Percentiles rank a stretch among this genome's conserved stretches.
Evolutionary conservation across 2,888 invertebrate species (phyloP).

Genomic region (Nomada hirtipes): DNA sequence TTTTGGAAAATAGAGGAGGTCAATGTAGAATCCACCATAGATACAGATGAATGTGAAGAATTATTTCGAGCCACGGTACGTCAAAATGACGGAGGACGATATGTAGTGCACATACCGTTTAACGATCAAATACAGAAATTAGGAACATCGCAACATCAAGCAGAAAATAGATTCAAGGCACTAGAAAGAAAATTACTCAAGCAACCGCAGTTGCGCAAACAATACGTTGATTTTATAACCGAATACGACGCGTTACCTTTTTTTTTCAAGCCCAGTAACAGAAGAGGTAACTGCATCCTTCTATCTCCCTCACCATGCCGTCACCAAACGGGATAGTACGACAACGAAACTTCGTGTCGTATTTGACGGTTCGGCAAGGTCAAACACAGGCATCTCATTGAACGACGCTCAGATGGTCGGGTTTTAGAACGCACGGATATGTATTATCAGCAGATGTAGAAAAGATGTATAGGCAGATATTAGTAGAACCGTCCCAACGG

Average conservation of each 20-base stretch:
- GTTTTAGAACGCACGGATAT: not conserved
- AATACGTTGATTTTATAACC: not conserved
- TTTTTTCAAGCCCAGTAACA: not conserved
- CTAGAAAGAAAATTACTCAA: not conserved
- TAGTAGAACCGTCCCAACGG: not conserved
- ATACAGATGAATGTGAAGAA: not conserved
- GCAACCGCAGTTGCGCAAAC: not conserved
- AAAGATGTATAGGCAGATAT: not conserved
- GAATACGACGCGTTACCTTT: not conserved
- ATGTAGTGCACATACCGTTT: not conserved
- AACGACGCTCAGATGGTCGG: not conserved
- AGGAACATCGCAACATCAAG: not conserved
- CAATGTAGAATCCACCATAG: not conserved
- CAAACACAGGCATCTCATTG: not conserved
- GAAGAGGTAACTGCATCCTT: not conserved
- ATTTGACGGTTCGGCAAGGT: not conserved
- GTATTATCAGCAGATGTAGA: not conserved
- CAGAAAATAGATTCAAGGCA: not conserved
- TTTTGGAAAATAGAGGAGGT: constrained; percentile 8
- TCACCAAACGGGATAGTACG: not conserved
- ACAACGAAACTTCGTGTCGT: constrained; percentile 5
- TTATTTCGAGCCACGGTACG: not conserved
- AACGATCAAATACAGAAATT: not conserved
- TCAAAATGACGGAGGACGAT: not conserved
- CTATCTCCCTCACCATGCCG: not conserved